Percentiles rank a stretch among this genome's conserved stretches.
These are phyloP conservation scores for Ailurus styani DNA, from an alignment of 2,113 vertebrate genomes.

Conservation along the genomic window DNA sequence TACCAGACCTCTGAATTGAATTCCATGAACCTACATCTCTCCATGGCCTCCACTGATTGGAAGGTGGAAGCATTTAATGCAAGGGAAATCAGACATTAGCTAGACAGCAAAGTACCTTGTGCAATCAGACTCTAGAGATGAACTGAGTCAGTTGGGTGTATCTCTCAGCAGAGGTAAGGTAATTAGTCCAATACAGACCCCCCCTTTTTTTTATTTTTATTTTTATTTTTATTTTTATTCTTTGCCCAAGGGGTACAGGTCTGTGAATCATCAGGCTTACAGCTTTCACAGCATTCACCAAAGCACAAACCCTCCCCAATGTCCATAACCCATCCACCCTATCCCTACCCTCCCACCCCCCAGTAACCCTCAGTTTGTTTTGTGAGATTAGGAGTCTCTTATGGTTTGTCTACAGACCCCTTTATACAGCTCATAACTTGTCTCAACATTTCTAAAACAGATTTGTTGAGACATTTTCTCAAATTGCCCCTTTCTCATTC, in stretches of 20 bases:
- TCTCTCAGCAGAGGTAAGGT: background rate
- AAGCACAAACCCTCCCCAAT: too few relatives aligned
- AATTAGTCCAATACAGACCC: background rate
- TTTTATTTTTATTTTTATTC: too few relatives aligned
- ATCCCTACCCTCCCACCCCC: too few relatives aligned
- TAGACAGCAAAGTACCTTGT: background rate
- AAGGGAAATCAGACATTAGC: background rate
- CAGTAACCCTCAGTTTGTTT: too few relatives aligned
- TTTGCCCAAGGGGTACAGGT: too few relatives aligned
- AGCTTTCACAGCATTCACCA: too few relatives aligned
- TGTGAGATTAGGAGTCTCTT: too few relatives aligned
- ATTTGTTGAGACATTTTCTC: background rate
- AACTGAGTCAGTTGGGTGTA: background rate
- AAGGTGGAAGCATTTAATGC: background rate
- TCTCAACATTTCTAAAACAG: background rate
- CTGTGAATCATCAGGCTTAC: too few relatives aligned
- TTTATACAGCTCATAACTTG: background rate
- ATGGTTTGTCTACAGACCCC: too few relatives aligned
- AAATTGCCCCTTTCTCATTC: background rate
- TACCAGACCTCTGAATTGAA: background rate
- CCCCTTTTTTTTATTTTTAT: too few relatives aligned
- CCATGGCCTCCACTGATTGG: background rate
- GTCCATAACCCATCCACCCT: too few relatives aligned
- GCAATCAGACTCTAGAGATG: background rate
- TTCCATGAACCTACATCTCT: background rate